These are phyloP conservation scores for Diaphora mendica DNA, from an alignment of 2,888 invertebrate genomes.

Conservation along the genomic window DNA sequence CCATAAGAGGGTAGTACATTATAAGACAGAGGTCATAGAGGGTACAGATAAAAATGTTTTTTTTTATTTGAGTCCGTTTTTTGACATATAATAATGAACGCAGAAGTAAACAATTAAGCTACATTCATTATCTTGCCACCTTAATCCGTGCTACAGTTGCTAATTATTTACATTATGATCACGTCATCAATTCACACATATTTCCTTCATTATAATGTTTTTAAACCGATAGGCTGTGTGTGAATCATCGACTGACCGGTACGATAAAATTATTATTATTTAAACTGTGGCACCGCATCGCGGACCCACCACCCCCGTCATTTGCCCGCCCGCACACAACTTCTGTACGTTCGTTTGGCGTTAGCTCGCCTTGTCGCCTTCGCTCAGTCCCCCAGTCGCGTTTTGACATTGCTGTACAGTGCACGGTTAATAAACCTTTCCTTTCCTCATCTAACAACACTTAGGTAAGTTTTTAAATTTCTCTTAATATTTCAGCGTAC, in stretches of 20 bases:
- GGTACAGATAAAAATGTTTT: background rate
- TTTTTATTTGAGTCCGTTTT: background rate
- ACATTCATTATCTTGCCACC: slow-evolving; percentile 28
- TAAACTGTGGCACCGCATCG: slow-evolving; percentile 51
- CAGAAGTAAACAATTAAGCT: background rate
- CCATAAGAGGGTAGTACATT: background rate
- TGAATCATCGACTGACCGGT: slow-evolving; percentile 62
- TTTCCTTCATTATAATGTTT: slow-evolving; percentile 48
- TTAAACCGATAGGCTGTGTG: slow-evolving; percentile 46
- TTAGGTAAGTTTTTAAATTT: slow-evolving; percentile 67
- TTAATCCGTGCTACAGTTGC: slow-evolving; percentile 16
- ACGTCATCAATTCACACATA: slow-evolving; percentile 49
- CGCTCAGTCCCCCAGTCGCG: slow-evolving; percentile 62
- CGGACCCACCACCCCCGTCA: slow-evolving; percentile 64
- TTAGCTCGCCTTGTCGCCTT: slow-evolving; percentile 29
- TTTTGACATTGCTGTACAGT: slow-evolving; percentile 69
- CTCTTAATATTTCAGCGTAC: slow-evolving; percentile 29
- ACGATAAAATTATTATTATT: slow-evolving; percentile 52
- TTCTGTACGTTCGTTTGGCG: slow-evolving; percentile 36
- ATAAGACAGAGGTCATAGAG: too few species aligned
- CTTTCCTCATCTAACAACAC: slow-evolving; percentile 62
- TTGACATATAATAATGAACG: background rate
- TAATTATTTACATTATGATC: slow-evolving; percentile 36
- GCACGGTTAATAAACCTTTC: slow-evolving; percentile 60
- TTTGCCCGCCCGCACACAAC: slow-evolving; percentile 44